These are phyloP conservation scores for Nanorana parkeri DNA, from an alignment of 2,113 vertebrate genomes.

Conservation along the genomic window DNA sequence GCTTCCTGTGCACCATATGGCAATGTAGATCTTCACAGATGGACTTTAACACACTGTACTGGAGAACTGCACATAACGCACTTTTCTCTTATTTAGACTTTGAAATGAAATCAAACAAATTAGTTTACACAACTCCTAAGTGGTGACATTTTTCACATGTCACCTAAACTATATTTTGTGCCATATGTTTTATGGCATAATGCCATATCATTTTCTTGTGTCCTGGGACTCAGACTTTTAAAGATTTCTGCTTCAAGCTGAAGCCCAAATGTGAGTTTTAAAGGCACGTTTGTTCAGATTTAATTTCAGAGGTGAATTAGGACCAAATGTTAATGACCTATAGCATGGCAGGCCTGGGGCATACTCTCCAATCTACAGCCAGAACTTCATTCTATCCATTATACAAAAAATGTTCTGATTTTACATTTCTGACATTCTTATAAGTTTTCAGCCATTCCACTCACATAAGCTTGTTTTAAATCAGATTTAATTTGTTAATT, in stretches of 20 bases:
- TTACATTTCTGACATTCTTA: too few relatives aligned
- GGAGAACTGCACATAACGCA: conserved; percentile 43
- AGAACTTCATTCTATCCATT: neutral
- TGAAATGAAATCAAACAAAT: conserved; percentile 51
- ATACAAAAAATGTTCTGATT: neutral
- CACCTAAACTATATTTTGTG: conserved; percentile 23
- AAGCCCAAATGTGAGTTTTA: neutral
- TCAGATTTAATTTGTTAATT: too few relatives aligned
- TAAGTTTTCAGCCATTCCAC: too few relatives aligned
- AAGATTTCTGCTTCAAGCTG: neutral
- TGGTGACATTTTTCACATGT: conserved; percentile 50
- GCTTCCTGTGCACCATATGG: conserved; percentile 42
- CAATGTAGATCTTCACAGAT: conserved; percentile 39
- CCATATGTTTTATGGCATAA: conserved; percentile 18
- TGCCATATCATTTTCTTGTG: neutral
- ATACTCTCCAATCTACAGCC: too few relatives aligned
- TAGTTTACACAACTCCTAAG: conserved; percentile 47
- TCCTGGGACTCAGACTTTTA: neutral
- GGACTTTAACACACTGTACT: conserved; percentile 42
- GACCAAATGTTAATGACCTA: neutral
- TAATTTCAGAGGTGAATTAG: neutral
- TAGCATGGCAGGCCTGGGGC: too few relatives aligned
- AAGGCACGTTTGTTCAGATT: neutral
- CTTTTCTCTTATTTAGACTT: conserved; percentile 43
- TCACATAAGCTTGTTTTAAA: too few relatives aligned